phyloP scores from a whole-genome alignment of 2,888 invertebrate species.

The Entomobrya multifasciata region DNA sequence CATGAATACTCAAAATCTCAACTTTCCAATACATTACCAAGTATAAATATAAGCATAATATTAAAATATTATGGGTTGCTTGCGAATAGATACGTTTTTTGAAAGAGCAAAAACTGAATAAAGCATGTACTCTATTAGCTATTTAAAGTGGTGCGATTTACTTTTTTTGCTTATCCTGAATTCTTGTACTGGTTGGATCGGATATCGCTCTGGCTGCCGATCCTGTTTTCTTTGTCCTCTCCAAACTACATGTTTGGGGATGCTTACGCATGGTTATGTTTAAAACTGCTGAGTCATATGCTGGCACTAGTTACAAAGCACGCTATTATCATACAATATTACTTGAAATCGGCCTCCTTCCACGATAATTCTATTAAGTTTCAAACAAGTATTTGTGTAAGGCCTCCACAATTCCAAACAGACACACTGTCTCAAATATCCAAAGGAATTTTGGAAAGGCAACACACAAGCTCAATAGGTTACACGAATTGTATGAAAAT shows the following conservation, averaged over 20 bases:
- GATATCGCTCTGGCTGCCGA: neutral
- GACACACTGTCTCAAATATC: no score
- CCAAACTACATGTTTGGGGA: neutral
- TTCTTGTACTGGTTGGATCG: no score
- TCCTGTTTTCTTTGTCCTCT: conserved; percentile 30
- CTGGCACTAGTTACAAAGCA: conserved; percentile 23
- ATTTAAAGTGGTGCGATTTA: conserved; percentile 33
- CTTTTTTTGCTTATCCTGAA: neutral
- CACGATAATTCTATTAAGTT: conserved; percentile 15
- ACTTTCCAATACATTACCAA: conserved; percentile 73
- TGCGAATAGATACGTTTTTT: neutral
- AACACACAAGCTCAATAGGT: no score
- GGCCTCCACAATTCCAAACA: neutral
- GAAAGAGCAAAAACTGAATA: no score
- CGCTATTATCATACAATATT: conserved; percentile 28
- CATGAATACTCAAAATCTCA: conserved; percentile 73
- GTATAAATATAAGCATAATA: conserved; percentile 62
- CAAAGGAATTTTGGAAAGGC: no score
- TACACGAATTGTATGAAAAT: no score
- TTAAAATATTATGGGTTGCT: conserved; percentile 15
- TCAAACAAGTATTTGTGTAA: neutral
- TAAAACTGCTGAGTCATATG: conserved; percentile 67
- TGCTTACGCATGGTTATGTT: conserved; percentile 29
- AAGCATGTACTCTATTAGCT: neutral
- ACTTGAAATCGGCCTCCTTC: conserved; percentile 15